These are phyloP conservation scores for Catagonus wagneri DNA, from an alignment of 2,113 vertebrate genomes.

Conservation along the genomic window DNA sequence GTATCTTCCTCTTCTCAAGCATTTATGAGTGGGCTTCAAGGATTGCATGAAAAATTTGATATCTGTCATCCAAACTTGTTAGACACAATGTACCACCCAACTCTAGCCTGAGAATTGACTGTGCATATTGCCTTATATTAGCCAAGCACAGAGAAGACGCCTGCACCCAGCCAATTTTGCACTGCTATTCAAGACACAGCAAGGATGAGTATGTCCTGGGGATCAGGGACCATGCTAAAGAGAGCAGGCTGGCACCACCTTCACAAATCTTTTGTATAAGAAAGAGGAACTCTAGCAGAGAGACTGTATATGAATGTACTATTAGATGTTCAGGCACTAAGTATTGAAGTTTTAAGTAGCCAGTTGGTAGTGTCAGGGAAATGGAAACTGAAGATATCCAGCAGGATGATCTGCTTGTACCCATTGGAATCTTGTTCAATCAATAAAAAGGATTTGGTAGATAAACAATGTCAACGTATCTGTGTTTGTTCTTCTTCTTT, in stretches of 20 bases:
- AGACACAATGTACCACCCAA: fast-evolving
- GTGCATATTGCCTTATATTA: fast-evolving
- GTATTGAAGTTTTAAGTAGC: background rate
- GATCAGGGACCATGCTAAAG: background rate
- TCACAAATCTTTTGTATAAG: background rate
- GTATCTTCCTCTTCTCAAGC: fast-evolving
- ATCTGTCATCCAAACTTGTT: background rate
- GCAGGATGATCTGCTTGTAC: background rate
- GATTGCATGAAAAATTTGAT: fast-evolving
- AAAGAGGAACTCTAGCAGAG: background rate
- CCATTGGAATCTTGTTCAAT: background rate
- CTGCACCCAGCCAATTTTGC: fast-evolving
- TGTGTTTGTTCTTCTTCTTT: background rate
- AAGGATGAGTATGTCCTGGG: background rate
- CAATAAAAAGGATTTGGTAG: background rate
- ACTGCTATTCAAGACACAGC: background rate
- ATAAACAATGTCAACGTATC: background rate
- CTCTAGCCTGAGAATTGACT: background rate
- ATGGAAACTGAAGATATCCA: background rate
- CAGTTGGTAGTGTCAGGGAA: background rate
- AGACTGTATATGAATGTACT: too few relatives aligned
- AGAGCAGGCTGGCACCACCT: background rate
- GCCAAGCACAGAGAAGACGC: background rate
- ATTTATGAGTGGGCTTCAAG: fast-evolving
- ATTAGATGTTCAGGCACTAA: background rate